Percentiles rank a stretch among this genome's conserved stretches.
These are phyloP conservation scores for Gymnocephalus cernua DNA, from an alignment of 2,113 vertebrate genomes.

Conservation along the genomic window DNA sequence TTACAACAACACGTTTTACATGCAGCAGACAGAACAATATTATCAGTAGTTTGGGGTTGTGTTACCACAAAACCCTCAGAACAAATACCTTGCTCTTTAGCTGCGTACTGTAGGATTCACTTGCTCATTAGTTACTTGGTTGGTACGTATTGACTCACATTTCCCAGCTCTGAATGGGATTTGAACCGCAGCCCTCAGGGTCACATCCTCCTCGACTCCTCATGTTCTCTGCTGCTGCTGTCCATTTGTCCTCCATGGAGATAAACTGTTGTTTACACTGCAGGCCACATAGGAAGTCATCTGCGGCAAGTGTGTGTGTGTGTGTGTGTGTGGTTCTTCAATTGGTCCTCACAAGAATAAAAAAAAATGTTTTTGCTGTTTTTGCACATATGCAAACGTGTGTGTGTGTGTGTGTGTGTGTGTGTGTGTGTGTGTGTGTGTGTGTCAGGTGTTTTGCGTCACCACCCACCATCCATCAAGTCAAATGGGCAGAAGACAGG, in stretches of 20 bases:
- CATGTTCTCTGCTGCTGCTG: constrained; percentile 27
- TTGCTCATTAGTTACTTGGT: background rate
- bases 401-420: constrained; percentile 38
- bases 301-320: constrained; percentile 19
- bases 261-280: constrained; percentile 69
- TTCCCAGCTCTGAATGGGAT: constrained; percentile 32
- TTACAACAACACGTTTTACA: background rate
- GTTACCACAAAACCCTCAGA: background rate
- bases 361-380: background rate
- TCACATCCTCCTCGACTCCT: constrained; percentile 28
- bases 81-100: background rate
- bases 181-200: constrained; percentile 32
- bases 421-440: constrained; percentile 53
- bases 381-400: background rate
- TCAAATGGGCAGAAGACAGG: constrained; percentile 79
- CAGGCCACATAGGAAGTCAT: constrained; percentile 51
- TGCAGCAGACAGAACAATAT: background rate
- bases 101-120: background rate
- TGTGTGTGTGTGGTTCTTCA: constrained; percentile 5
- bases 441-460: constrained; percentile 75
- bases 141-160: background rate
- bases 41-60: background rate
- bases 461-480: constrained; percentile 80
- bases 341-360: constrained; percentile 5
- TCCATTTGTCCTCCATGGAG: constrained; percentile 55